Evolutionary conservation across 2,797 vertebrate species (phyloP), one percentile per base, ranked within the genome.

Genomic region (Darevskia mixta): DNA sequence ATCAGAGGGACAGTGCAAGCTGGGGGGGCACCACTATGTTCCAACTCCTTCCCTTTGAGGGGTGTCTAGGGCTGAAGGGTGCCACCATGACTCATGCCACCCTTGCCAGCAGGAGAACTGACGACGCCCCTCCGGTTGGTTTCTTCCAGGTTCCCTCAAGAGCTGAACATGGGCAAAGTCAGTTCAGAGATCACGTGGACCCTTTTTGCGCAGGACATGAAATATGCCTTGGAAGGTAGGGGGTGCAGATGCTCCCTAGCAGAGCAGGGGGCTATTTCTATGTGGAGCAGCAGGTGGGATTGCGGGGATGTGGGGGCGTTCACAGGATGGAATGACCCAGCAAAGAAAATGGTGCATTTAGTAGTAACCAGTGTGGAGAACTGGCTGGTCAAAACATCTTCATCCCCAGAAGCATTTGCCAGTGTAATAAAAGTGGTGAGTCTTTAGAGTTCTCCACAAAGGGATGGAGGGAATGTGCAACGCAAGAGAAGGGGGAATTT

Each of bases 151-250:
- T 99, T 99, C 95, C 99, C 99, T 83, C 98, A 99, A 93, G 99
- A 99, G 94, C 95, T 99, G 96, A 99, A 97, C 94, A 98, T 97
- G 96, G 99, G 99, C 41, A 98, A 97, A 95, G 95, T 99, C 95
- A 99, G 98, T 73, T 97, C 98, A 1, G 99, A 99, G 95, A 98
- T 99, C 93, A 98, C 95, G 95, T 99, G 99, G 99, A 98, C 90
- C 93, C 98, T 99, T 80, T 99, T 99, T 92, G 98, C 99, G 87
- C 97, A 97, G 93, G 99, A 99, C 92, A 99, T 99, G 98, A 99
- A 99, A 95, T 99, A 99, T 86, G 98, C 99, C 79, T 97, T 99
- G 96, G 99, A 99, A 98, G 99, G 99, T 99, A 96, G 98, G n/a
- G 29, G 25, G 1, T 5, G 10, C 18, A 5, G 5, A 15, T 15